These are phyloP conservation scores for Julus scanicus DNA, from an alignment of 2,888 invertebrate genomes.

Conservation along the genomic window DNA sequence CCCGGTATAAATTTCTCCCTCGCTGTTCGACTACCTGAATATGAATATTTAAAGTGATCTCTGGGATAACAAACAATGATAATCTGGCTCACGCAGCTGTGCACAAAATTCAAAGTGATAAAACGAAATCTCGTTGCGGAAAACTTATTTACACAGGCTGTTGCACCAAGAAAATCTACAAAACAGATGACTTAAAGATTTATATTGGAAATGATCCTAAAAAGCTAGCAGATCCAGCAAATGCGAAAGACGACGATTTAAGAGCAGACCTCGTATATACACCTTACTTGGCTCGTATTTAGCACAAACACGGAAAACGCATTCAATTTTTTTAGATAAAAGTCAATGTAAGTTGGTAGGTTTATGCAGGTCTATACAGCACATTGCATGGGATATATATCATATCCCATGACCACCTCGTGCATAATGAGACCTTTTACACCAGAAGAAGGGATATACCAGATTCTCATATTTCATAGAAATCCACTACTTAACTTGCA, in stretches of 20 bases:
- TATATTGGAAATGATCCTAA: constrained; percentile 21
- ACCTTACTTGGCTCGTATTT: constrained; percentile 10
- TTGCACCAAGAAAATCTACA: constrained; percentile 1
- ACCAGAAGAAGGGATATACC: not conserved
- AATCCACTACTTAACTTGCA: not conserved
- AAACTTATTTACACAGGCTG: constrained; percentile 35
- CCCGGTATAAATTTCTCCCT: not conserved
- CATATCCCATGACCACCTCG: not conserved
- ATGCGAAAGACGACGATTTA: not conserved
- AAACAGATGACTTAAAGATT: constrained; percentile 28
- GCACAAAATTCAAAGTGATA: constrained; percentile 26
- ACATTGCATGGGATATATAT: not conserved
- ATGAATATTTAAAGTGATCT: constrained; percentile 29
- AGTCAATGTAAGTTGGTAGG: not conserved
- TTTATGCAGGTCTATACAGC: not conserved
- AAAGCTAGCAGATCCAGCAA: not conserved
- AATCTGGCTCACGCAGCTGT: constrained; percentile 35
- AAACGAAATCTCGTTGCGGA: constrained; percentile 14
- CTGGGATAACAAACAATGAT: constrained; percentile 23
- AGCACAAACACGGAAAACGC: not conserved
- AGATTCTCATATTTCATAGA: not conserved
- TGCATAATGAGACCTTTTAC: constrained; percentile 14
- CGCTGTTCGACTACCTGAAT: constrained; percentile 33
- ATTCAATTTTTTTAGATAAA: not conserved
- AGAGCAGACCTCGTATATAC: not conserved